Evolutionary conservation across 2,888 invertebrate genomes (phyloP), one percentile per base, ranked within the genome.

Genomic region (Noctuana brunneofusca): DNA sequence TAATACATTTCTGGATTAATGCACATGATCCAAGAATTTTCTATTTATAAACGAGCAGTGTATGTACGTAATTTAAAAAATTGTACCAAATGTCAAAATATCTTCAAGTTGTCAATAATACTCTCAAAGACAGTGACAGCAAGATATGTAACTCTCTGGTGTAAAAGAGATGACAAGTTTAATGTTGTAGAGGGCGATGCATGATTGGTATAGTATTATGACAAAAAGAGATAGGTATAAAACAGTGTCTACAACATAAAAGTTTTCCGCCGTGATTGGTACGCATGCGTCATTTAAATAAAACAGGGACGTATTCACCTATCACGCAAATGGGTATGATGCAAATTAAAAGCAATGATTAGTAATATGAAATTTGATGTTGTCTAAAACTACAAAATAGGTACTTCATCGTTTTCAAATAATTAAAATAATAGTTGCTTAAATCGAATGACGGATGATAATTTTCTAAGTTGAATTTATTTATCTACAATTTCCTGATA

Each of bases 231-330:
- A 86, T 43, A 67, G 63, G 64, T 67, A 76, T 74, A 83, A 79
- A 81, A 82, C 81, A 84, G 77, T 76, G 69, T 69, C 68, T 72
- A 73, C 80, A 79, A 50, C 49, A 79, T 75, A 78, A 73, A 71
- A 76, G 76, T 73, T 78, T 80, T 80, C 71, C 71, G 72, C 77
- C 72, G 77, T 72, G 82, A 82, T 86, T 85, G 85, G 84, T 82
- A 84, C 90, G 89, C 91, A 89, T 90, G 90, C 90, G 90, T 88
- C 84, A 89, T 79, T 80, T 75, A 66, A 68, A 68, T 69, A 68
- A 58, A 22, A 41, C 88, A 89, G 89, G 78, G 76, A 55, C 68
- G 79, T 68, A 83, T 67, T 82, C 4, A 24, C 14, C 16, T 9
- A 16, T 16, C 6, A 16, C 1, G 8, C 27, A 27, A 27, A 8